Evolutionary conservation across 2,113 vertebrate species (phyloP), one percentile per base, ranked within the genome.

Genomic region (Tetraodon nigroviridis): DNA sequence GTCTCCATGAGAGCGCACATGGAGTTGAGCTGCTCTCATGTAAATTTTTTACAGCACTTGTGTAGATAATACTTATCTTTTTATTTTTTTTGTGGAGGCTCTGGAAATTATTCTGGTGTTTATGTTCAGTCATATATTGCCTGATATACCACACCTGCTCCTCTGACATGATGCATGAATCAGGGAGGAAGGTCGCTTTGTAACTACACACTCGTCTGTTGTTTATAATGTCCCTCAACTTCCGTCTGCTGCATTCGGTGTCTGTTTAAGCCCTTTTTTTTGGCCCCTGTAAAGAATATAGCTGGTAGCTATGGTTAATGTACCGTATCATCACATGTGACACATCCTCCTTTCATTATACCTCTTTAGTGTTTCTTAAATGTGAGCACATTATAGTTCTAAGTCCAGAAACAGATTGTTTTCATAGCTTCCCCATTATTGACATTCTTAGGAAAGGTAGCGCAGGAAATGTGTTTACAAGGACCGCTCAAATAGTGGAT

Each of bases 281-380:
- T 51, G n/a, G 14, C 42, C 42, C 53, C 53, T 76, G 51, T 68
- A 68, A 71, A 51, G 61, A 45, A 57, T 61, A 29, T 18, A 61
- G 50, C 50, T 71, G 63, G 60, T 63, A 48, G 58, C 52, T 51
- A 7, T 55, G 42, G 67, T 62, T 66, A 84, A 84, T 85, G 72
- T 72, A 64, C 68, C 67, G 1, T 72, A 46, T 82, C 76, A 82
- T 55, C 51, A 42, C 17, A 48, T 70, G 66, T 71, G 82, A 79
- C 86, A 84, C 52, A 42, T 51, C 61, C 49, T 69, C 32, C 73
- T 83, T 87, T 83, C 68, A 81, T 81, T 76, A 55, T 55, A n/a
- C 53, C 42, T 24, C 52, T 62, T 54, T 37, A 51, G 55, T 2
- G 1, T 64, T 19, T 37, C 24, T 12, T 54, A 60, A 67, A 70